These are phyloP conservation scores for Craseonycteris thonglongyai DNA, from an alignment of 2,113 vertebrate genomes.

Conservation along the genomic window DNA sequence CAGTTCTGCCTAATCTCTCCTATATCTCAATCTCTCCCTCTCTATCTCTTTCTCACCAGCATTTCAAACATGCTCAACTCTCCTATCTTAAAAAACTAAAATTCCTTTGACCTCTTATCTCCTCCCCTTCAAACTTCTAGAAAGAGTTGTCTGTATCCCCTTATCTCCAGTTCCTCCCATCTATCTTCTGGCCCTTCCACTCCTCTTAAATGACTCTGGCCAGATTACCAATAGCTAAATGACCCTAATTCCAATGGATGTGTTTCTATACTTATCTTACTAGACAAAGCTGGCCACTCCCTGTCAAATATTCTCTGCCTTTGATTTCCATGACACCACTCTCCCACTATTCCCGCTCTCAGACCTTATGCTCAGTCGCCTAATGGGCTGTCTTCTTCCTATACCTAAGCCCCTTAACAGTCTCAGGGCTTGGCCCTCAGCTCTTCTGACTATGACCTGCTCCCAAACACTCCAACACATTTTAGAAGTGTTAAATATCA, in stretches of 20 bases:
- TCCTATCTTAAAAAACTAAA: conserved; percentile 11
- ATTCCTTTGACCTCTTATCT: background rate
- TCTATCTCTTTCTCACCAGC: background rate
- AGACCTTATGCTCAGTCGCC: background rate
- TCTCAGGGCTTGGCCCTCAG: background rate
- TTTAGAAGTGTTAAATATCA: background rate
- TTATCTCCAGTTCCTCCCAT: background rate
- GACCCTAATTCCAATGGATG: background rate
- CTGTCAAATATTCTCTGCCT: background rate
- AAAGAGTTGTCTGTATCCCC: background rate
- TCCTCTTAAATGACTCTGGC: background rate
- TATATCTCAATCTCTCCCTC: background rate
- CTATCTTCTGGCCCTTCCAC: background rate
- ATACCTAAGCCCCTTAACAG: background rate
- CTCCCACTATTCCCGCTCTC: background rate
- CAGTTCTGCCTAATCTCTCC: background rate
- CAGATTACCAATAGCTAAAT: background rate
- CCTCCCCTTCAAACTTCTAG: background rate
- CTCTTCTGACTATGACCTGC: background rate
- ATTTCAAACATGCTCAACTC: background rate
- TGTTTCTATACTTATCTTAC: background rate
- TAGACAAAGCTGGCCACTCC: background rate
- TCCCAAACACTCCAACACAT: background rate
- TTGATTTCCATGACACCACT: background rate
- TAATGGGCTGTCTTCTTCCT: background rate